Conservation (phyloP, 2,113 vertebrate species). For the Esox niger region DNA sequence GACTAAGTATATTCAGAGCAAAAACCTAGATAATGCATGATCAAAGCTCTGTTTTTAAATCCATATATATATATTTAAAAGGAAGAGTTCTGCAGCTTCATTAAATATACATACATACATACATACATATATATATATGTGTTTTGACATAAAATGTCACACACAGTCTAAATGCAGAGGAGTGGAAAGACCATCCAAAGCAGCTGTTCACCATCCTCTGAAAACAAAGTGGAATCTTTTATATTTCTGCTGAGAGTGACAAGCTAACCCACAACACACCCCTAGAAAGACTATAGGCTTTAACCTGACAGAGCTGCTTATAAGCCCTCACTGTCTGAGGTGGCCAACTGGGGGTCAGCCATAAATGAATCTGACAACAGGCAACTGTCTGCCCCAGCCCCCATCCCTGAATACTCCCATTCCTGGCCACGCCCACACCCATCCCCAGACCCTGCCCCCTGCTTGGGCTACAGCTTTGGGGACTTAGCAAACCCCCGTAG, state of each 20-base stretch:
- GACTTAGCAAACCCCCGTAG: constrained; percentile 58
- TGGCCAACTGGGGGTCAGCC: constrained; percentile 81
- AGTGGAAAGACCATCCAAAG: not conserved
- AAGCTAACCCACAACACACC: constrained; percentile 3
- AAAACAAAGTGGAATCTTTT: not conserved
- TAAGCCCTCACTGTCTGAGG: constrained; percentile 76
- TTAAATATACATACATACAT: too few species aligned
- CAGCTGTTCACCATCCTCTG: not conserved
- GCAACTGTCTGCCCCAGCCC: constrained; percentile 79
- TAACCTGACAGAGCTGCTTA: constrained; percentile 64
- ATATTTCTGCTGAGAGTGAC: not conserved
- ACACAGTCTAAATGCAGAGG: not conserved
- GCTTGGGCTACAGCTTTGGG: too few species aligned
- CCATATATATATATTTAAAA: too few species aligned
- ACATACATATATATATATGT: too few species aligned
- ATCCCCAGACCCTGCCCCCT: too few species aligned
- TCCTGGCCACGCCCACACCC: constrained; percentile 32
- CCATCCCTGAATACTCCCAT: not conserved
- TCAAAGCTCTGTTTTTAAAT: not conserved
- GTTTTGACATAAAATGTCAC: not conserved
- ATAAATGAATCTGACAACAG: constrained; percentile 82
- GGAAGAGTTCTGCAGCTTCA: too few species aligned
- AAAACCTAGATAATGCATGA: not conserved
- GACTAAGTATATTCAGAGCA: not conserved
- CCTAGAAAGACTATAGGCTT: constrained; percentile 44